Evolutionary conservation across 2,113 vertebrate species (phyloP).

Genomic region (Physeter macrocephalus): DNA sequence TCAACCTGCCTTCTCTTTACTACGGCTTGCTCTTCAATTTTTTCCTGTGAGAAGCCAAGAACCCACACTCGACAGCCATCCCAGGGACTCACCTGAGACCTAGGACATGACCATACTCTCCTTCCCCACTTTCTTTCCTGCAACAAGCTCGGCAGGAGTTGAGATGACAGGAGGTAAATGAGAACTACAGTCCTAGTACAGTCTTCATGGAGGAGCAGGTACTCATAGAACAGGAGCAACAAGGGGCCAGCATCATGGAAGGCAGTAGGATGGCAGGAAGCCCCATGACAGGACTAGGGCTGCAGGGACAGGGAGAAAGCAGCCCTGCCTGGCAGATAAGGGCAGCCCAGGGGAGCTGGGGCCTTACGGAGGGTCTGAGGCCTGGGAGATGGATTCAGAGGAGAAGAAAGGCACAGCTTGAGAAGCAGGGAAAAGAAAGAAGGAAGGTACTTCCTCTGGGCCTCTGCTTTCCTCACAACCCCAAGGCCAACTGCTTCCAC

Average conservation of each 20-base stretch:
- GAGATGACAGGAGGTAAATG: neutral
- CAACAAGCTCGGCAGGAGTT: neutral
- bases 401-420: neutral
- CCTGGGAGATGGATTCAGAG: neutral
- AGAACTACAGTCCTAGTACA: neutral
- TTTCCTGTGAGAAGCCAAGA: no score
- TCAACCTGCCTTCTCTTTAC: no score
- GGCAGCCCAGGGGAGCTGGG: neutral
- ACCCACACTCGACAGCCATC: no score
- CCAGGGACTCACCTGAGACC: no score
- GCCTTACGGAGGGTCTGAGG: neutral
- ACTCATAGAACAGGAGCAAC: neutral
- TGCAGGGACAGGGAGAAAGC: neutral
- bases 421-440: neutral
- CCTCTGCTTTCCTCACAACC: neutral
- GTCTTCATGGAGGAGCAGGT: neutral
- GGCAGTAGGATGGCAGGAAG: neutral
- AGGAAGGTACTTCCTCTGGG: no score
- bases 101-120: no score
- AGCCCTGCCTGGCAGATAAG: no score
- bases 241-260: neutral
- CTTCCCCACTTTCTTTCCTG: no score
- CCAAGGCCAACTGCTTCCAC: neutral
- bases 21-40: no score
- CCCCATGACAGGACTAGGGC: no score